These are phyloP conservation scores for Eudorcas thomsonii DNA, from an alignment of 2,113 vertebrate genomes.

Conservation along the genomic window DNA sequence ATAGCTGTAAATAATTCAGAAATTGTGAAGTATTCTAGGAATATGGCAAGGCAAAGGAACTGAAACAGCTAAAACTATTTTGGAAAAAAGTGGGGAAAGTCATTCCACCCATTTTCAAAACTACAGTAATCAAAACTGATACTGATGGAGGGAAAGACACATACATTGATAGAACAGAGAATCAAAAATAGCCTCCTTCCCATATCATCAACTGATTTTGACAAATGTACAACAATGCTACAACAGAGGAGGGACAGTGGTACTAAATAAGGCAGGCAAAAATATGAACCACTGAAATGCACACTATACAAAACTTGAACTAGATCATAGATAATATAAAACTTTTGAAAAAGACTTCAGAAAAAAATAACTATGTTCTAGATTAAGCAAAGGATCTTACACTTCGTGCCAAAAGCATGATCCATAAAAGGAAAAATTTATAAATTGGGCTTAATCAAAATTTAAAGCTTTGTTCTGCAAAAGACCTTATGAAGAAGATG, in stretches of 20 bases:
- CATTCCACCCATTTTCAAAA: background rate
- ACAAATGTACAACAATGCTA: background rate
- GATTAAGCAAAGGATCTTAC: background rate
- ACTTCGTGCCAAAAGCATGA: background rate
- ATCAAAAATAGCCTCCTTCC: background rate
- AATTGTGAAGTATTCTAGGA: background rate
- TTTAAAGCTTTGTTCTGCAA: background rate
- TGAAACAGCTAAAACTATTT: conserved; percentile 4
- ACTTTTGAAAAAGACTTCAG: background rate
- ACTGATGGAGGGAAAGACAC: background rate
- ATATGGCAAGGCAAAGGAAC: background rate
- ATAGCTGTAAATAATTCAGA: background rate
- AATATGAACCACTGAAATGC: background rate
- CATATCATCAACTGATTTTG: background rate
- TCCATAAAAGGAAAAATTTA: background rate
- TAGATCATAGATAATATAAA: background rate
- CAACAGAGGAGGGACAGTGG: background rate
- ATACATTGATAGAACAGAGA: background rate
- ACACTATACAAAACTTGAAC: background rate
- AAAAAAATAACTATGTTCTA: background rate
- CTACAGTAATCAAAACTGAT: background rate
- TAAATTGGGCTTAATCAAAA: background rate
- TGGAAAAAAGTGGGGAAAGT: background rate
- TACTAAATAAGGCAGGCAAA: background rate
- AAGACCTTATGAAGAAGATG: background rate